phyloP scores from a whole-genome alignment of 2,113 vertebrate species.

The Actenoides lindsayi region DNA sequence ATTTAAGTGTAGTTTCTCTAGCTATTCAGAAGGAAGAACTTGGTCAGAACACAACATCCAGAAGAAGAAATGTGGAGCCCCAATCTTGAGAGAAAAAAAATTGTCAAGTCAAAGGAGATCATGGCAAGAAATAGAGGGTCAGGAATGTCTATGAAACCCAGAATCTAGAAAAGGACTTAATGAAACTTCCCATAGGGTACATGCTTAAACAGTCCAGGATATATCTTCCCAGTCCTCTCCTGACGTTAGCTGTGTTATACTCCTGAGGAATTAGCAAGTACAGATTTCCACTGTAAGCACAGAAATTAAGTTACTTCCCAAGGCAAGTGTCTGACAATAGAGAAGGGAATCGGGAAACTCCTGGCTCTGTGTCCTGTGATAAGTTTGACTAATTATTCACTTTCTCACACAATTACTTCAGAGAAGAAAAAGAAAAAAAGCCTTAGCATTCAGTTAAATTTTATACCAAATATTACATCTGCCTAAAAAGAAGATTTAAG shows the following conservation, averaged over 20 bases:
- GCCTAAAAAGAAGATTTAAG: background rate
- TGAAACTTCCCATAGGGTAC: background rate
- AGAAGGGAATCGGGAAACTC: background rate
- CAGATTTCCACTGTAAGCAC: background rate
- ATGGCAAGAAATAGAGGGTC: background rate
- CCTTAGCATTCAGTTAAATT: background rate
- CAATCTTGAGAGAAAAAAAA: background rate
- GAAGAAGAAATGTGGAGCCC: background rate
- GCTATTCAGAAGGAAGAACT: background rate
- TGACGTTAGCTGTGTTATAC: background rate
- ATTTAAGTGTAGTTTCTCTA: background rate
- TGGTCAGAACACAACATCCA: background rate
- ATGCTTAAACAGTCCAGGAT: background rate
- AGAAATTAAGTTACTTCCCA: constrained; percentile 31
- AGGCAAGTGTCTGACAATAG: constrained; percentile 32
- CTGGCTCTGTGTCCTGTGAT: background rate
- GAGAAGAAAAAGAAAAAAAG: background rate
- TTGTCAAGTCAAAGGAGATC: background rate
- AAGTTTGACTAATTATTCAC: background rate
- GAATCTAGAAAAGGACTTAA: background rate
- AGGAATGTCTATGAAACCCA: background rate
- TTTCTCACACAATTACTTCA: background rate
- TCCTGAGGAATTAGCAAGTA: constrained; percentile 17
- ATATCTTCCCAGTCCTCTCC: background rate
- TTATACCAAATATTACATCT: background rate